These are phyloP conservation scores for Cuculus canorus DNA, from an alignment of 2,797 vertebrate species.

Conservation along the genomic window DNA sequence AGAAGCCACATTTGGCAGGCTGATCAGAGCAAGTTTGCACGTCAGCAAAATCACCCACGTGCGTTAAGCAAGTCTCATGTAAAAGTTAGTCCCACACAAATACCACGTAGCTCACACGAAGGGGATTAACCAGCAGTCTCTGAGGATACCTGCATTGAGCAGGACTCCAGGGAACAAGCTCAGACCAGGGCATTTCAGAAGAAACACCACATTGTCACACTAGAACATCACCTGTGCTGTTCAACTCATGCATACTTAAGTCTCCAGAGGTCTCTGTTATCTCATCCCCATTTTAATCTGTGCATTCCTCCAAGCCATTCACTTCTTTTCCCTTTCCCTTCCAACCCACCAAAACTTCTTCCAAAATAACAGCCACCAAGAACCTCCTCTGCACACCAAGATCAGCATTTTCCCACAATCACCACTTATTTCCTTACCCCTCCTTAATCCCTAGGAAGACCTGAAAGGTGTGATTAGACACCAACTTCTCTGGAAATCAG, in stretches of 20 bases:
- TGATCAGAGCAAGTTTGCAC: not conserved
- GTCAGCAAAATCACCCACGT: not conserved
- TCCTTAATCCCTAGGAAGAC: not conserved
- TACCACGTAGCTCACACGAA: not conserved
- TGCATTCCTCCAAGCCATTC: not conserved
- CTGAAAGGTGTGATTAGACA: not conserved
- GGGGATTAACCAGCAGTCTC: not conserved
- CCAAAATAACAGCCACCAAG: too few relatives aligned
- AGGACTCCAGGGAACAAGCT: not conserved
- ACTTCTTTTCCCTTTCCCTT: not conserved
- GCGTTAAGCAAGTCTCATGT: not conserved
- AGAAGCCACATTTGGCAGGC: not conserved
- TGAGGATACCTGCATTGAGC: not conserved
- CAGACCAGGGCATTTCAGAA: not conserved
- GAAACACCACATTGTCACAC: not conserved
- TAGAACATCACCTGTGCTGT: not conserved
- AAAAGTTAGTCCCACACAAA: not conserved
- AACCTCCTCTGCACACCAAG: accelerated
- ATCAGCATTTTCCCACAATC: not conserved
- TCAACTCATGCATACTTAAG: not conserved
- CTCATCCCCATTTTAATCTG: not conserved
- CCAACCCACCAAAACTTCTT: not conserved
- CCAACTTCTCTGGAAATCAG: not conserved
- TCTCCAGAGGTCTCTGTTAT: not conserved
- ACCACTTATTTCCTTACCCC: not conserved